Evolutionary conservation across 92 coral and sea anemone species (phyloP).

Genomic region (Ricordea florida): DNA sequence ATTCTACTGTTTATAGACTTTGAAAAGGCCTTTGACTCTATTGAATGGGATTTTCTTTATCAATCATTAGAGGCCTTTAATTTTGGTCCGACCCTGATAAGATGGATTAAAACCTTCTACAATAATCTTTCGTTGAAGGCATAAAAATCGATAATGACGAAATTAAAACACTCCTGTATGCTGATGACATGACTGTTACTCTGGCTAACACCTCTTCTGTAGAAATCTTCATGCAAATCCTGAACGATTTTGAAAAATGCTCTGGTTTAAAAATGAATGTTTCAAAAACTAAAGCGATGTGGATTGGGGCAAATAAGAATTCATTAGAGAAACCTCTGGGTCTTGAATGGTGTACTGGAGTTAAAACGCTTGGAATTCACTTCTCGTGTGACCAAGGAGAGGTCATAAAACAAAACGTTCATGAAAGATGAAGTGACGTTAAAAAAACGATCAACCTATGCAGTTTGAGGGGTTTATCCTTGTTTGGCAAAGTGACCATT

Average conservation of each 20-base stretch:
- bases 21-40: slow-evolving; percentile 1
- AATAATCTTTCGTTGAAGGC: too few species aligned
- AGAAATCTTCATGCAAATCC: not conserved
- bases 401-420: slow-evolving; percentile 1
- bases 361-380: slow-evolving; percentile 21
- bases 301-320: slow-evolving; percentile 8
- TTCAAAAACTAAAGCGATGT: slow-evolving; percentile 22
- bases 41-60: slow-evolving; percentile 2
- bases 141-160: not conserved
- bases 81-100: not conserved
- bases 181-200: not conserved
- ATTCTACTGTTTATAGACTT: not conserved
- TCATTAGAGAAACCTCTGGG: slow-evolving; percentile 44
- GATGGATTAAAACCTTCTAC: not conserved
- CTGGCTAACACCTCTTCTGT: not conserved
- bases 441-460: slow-evolving; percentile 11
- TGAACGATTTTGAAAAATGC: slow-evolving; percentile 16
- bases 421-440: not conserved
- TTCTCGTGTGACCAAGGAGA: slow-evolving; percentile 9
- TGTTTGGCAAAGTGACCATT: slow-evolving; percentile 13
- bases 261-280: slow-evolving; percentile 23
- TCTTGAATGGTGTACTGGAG: slow-evolving; percentile 22
- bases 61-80: not conserved
- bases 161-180: not conserved
- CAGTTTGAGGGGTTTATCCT: not conserved